phyloP scores from a whole-genome alignment of 1,140 invertebrate genomes.

The Antheraea mylitta region DNA sequence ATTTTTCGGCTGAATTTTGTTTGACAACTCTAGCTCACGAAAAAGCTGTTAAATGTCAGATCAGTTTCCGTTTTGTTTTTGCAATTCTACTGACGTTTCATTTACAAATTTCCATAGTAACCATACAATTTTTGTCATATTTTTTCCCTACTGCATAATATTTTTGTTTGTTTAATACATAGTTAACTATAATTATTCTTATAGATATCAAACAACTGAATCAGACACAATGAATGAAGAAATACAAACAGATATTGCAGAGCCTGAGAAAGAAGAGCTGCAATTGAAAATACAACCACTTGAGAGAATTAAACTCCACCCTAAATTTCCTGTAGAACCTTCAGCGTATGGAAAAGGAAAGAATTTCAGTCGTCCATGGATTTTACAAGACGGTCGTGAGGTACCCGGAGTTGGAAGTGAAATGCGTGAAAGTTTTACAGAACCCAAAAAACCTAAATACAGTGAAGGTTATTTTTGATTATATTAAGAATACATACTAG shows the following conservation, averaged over 20 bases:
- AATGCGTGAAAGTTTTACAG: conserved; percentile 54
- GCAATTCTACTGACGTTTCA: conserved; percentile 3
- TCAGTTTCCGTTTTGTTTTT: background rate
- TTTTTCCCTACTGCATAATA: no score
- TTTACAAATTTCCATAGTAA: conserved; percentile 8
- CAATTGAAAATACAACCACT: conserved; percentile 57
- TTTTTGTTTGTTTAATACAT: background rate
- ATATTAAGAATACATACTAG: background rate
- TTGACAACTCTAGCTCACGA: conserved; percentile 4
- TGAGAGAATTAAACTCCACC: conserved; percentile 60
- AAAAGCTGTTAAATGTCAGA: background rate
- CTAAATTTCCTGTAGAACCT: conserved; percentile 61
- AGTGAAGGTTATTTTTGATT: conserved; percentile 39
- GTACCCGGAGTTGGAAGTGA: conserved; percentile 53
- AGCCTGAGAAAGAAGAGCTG: conserved; percentile 44
- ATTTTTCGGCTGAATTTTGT: conserved; percentile 45
- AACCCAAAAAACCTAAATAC: conserved; percentile 49
- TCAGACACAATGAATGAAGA: conserved; percentile 30
- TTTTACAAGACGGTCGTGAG: conserved; percentile 62
- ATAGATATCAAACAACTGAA: conserved; percentile 17
- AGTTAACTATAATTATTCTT: background rate
- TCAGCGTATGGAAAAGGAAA: conserved; percentile 66
- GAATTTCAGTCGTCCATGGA: conserved; percentile 64
- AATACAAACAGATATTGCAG: conserved; percentile 61
- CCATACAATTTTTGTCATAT: background rate